Conservation (phyloP, 2,113 vertebrate species). For the Chelonoidis abingdonii region DNA sequence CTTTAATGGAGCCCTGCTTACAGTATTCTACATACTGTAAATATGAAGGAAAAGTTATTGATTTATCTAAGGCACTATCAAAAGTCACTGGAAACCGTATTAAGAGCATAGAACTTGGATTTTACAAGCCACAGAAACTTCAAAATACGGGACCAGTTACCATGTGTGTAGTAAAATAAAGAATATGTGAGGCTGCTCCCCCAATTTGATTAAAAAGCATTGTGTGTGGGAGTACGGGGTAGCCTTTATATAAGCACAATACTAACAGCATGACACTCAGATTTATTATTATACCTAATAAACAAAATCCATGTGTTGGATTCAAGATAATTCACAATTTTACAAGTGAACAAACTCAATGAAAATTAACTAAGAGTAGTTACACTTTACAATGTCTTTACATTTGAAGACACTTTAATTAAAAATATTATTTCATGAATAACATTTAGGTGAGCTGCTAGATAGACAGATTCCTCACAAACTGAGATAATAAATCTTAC, state of each 20-base stretch:
- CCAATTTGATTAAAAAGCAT: background rate
- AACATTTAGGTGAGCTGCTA: background rate
- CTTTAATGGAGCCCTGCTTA: background rate
- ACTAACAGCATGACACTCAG: too few relatives aligned
- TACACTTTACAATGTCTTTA: background rate
- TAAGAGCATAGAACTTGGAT: background rate
- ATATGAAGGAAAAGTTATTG: too few relatives aligned
- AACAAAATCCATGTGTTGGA: too few relatives aligned
- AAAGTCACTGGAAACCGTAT: background rate
- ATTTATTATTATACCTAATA: too few relatives aligned
- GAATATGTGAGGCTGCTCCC: accelerated
- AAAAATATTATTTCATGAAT: background rate
- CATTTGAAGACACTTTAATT: background rate
- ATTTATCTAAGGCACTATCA: background rate
- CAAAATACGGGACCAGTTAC: background rate
- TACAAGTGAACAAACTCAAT: too few relatives aligned
- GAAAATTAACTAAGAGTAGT: too few relatives aligned
- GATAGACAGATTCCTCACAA: background rate
- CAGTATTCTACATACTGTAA: background rate
- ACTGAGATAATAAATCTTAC: background rate
- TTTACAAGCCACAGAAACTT: background rate
- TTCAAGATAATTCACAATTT: too few relatives aligned
- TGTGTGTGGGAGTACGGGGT: background rate
- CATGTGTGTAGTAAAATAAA: background rate
- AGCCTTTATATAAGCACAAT: background rate